These are phyloP conservation scores for Linyphia triangularis DNA, from an alignment of 2,888 invertebrate species.

Conservation along the genomic window DNA sequence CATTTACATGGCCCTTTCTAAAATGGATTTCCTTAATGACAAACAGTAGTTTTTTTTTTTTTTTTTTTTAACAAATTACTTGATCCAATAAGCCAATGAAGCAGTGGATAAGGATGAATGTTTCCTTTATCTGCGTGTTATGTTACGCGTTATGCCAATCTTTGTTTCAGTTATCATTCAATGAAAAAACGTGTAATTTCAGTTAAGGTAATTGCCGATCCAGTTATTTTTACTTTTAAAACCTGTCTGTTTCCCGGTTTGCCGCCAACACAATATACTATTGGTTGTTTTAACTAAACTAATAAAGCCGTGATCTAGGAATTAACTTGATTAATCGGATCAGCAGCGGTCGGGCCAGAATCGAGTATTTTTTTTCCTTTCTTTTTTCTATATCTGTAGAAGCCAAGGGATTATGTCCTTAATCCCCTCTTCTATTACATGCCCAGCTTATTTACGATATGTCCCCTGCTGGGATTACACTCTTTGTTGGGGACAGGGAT, in stretches of 20 bases:
- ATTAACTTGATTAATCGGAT: constrained; percentile 28
- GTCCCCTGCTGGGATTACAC: constrained; percentile 4
- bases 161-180: neutral
- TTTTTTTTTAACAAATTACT: too few species aligned
- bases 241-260: neutral
- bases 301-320: neutral
- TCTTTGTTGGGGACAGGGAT: neutral
- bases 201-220: neutral
- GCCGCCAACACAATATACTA: neutral
- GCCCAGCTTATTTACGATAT: constrained; percentile 18
- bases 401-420: neutral
- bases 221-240: neutral
- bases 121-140: neutral
- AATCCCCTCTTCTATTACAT: constrained; percentile 10
- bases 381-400: neutral
- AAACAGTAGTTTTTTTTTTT: too few species aligned
- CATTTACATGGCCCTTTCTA: too few species aligned
- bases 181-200: neutral
- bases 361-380: neutral
- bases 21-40: too few species aligned
- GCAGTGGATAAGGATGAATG: neutral
- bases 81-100: neutral
- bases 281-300: neutral
- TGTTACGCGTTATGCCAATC: too few species aligned
- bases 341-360: neutral